These are phyloP conservation scores for Scophthalmus maximus DNA, from an alignment of 2,113 vertebrate species.

Conservation along the genomic window DNA sequence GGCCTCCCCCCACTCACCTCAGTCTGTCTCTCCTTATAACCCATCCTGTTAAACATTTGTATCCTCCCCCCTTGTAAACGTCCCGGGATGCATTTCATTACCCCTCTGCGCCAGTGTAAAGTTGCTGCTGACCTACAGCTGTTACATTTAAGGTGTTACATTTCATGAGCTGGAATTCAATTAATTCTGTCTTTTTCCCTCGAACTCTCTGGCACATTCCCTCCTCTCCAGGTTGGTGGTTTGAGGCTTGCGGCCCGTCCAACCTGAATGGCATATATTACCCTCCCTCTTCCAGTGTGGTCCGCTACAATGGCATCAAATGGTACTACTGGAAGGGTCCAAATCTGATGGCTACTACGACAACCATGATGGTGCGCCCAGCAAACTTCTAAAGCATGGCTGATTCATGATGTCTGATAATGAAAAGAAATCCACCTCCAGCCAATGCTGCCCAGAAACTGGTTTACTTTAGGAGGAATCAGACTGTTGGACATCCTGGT, in stretches of 20 bases:
- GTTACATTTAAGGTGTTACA: constrained; percentile 46
- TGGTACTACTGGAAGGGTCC: constrained; percentile 91
- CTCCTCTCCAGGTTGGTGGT: constrained; percentile 85
- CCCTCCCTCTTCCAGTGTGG: constrained; percentile 73
- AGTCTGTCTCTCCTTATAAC: constrained; percentile 31
- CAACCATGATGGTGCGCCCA: constrained; percentile 88
- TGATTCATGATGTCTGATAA: neutral
- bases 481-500: constrained; percentile 9
- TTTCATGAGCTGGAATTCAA: constrained; percentile 56
- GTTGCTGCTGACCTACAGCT: constrained; percentile 59
- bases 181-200: constrained; percentile 42
- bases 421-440: neutral
- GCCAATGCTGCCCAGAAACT: constrained; percentile 15
- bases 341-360: constrained; percentile 80
- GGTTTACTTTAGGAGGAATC: neutral
- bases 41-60: constrained; percentile 36
- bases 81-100: constrained; percentile 55
- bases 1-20: neutral
- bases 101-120: constrained; percentile 53
- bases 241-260: constrained; percentile 88
- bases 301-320: constrained; percentile 87
- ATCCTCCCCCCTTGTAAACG: constrained; percentile 56
- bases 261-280: constrained; percentile 88
- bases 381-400: constrained; percentile 76
- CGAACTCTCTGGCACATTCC: constrained; percentile 22